A percentile compares a stretch with the other conserved stretches of the same genome.
phyloP scores from a whole-genome alignment of 2,888 invertebrate genomes.

The Glaucopsyche alexis region DNA sequence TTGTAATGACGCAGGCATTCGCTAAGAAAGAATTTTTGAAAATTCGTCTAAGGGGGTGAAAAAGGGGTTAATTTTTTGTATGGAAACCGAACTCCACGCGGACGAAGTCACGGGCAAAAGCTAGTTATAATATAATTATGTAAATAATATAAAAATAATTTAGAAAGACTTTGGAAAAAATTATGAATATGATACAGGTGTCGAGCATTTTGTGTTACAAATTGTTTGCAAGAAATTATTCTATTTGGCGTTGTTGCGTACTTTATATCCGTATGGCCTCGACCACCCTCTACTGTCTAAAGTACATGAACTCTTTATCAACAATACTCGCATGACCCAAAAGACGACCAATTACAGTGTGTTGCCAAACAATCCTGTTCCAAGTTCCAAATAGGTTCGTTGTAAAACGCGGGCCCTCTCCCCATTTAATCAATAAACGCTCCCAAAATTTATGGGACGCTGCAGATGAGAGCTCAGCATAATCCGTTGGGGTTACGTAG shows the following conservation, averaged over 20 bases:
- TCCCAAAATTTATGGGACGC: constrained; percentile 15
- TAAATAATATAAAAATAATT: too few relatives aligned
- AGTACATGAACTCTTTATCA: too few relatives aligned
- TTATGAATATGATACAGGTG: too few relatives aligned
- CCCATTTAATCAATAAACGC: constrained; percentile 5
- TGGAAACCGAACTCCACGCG: too few relatives aligned
- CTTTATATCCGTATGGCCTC: not conserved
- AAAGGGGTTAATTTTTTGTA: too few relatives aligned
- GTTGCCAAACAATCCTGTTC: not conserved
- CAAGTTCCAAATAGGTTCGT: not conserved
- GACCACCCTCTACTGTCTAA: too few relatives aligned
- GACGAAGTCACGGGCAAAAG: too few relatives aligned
- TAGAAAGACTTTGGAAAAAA: too few relatives aligned
- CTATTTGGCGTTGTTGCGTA: not conserved
- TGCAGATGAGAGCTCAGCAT: not conserved
- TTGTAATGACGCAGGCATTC: too few relatives aligned
- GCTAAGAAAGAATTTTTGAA: too few relatives aligned
- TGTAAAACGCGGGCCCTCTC: constrained; percentile 3
- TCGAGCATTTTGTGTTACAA: not conserved
- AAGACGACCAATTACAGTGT: not conserved
- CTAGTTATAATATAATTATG: too few relatives aligned
- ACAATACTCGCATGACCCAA: not conserved
- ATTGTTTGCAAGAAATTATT: not conserved
- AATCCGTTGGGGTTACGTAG: not conserved
- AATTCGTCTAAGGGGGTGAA: too few relatives aligned